These are phyloP conservation scores for Rhingia campestris DNA, from an alignment of 2,888 invertebrate species.

Conservation along the genomic window DNA sequence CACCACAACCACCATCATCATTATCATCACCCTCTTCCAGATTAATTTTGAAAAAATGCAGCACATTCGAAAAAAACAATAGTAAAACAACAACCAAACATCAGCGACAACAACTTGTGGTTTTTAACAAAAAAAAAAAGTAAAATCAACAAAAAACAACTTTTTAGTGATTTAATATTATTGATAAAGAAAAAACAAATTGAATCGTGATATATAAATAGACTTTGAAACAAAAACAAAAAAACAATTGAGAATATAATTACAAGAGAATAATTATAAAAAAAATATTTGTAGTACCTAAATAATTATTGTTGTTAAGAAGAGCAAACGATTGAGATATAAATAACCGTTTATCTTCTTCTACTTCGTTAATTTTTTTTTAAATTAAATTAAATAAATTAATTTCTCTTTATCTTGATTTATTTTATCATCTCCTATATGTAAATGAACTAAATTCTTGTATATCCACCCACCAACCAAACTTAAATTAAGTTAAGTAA, in stretches of 20 bases:
- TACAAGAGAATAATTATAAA: conserved; percentile 36
- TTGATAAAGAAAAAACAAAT: conserved; percentile 69
- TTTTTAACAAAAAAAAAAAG: conserved; percentile 77
- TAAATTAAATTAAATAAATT: not conserved
- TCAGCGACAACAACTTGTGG: conserved; percentile 80
- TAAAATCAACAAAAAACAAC: conserved; percentile 33
- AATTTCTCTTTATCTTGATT: not conserved
- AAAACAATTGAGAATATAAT: conserved; percentile 46
- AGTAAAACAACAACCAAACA: conserved; percentile 22
- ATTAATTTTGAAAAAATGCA: conserved; percentile 51
- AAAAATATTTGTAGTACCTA: conserved; percentile 72
- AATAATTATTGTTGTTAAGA: conserved; percentile 62
- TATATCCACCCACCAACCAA: conserved; percentile 73
- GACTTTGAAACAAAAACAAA: conserved; percentile 66
- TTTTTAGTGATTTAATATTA: conserved; percentile 72
- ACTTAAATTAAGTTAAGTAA: conserved; percentile 68
- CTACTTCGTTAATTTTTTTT: conserved; percentile 47
- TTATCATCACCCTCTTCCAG: conserved; percentile 43
- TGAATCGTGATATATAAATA: conserved; percentile 75
- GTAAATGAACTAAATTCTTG: conserved; percentile 69
- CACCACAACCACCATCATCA: conserved; percentile 8
- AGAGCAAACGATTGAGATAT: conserved; percentile 35
- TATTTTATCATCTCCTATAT: conserved; percentile 28
- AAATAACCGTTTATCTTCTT: conserved; percentile 56
- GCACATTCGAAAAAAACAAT: conserved; percentile 57